Evolutionary conservation across 2,113 vertebrate genomes (phyloP), one percentile per base, ranked within the genome.

Genomic region (Dicentrarchus labrax): DNA sequence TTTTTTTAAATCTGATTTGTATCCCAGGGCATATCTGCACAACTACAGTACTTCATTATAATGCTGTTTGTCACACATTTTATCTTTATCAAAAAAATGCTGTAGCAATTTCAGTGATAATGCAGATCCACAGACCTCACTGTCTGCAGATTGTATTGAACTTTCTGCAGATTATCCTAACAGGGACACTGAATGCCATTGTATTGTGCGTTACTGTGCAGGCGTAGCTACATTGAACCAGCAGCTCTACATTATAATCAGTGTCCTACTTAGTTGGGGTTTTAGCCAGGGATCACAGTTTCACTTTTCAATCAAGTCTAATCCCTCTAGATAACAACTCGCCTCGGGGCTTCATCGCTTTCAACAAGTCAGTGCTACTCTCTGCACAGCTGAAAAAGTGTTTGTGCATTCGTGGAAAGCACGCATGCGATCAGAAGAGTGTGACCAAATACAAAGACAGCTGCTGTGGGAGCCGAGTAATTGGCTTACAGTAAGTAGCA

Each of bases 401-500:
- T 22, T 8, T 24, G 24, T 67, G 43, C 41, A 9, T 59, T 4
- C 51, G 66, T 10, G n/a, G 12, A 56, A 50, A 8, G 39, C 39
- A 8, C 53, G 17, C n/a, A 47, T 17, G 30, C 38, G 17, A 38
- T 57, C 41, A 17, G 6, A 22, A 13, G 13, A 22, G 50, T 41
- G 5, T 9, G 22, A 53, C 45, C 5, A 8, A 8, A 22, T 7
- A 19, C 30, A 13, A 13, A 69, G 39, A 22, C 39, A n/a, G 22
- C 51, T 57, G 59, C 53, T 43, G 59, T 43, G 68, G 66, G 69
- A 70, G 68, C 2, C 56, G 56, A 85, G 60, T 86, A 82, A 90
- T 75, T 77, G 78, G 80, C 67, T 89, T 87, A 87, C 72, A 71
- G 51, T 88, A 81, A 90, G 79, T 72, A 74, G 78, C 21, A 2